Evolutionary conservation across 2,113 vertebrate species (phyloP).

Genomic region (Muntiacus muntjak): DNA sequence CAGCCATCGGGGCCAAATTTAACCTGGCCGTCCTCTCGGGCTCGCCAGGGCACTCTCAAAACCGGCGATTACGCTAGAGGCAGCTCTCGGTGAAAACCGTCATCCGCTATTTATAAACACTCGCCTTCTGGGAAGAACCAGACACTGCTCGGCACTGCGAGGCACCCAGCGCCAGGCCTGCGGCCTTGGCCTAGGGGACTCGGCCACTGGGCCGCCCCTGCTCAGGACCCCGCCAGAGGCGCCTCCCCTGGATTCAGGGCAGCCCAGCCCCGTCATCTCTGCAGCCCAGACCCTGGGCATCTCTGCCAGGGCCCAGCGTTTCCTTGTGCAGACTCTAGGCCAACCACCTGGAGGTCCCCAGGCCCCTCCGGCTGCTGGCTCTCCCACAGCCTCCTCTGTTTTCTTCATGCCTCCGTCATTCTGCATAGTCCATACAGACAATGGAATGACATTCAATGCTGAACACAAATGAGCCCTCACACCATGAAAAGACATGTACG

Average conservation of each 20-base stretch:
- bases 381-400: background rate
- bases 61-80: slow-evolving; percentile 42
- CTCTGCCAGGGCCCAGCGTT: accelerated
- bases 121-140: background rate
- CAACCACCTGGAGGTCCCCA: too few relatives aligned
- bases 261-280: background rate
- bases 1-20: slow-evolving; percentile 54
- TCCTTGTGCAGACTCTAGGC: background rate
- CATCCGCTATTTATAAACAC: slow-evolving; percentile 65
- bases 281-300: background rate
- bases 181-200: background rate
- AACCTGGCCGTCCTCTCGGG: slow-evolving; percentile 40
- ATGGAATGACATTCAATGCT: background rate
- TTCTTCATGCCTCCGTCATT: background rate
- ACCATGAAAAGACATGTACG: background rate
- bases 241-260: background rate
- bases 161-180: background rate
- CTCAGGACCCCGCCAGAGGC: background rate
- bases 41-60: slow-evolving; percentile 55
- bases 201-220: accelerated
- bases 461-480: background rate
- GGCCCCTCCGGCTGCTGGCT: background rate
- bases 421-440: background rate
- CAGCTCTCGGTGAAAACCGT: background rate
- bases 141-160: background rate